phyloP scores from a whole-genome alignment of 2,113 vertebrate species.

The Thalassarche chlororhynchos region DNA sequence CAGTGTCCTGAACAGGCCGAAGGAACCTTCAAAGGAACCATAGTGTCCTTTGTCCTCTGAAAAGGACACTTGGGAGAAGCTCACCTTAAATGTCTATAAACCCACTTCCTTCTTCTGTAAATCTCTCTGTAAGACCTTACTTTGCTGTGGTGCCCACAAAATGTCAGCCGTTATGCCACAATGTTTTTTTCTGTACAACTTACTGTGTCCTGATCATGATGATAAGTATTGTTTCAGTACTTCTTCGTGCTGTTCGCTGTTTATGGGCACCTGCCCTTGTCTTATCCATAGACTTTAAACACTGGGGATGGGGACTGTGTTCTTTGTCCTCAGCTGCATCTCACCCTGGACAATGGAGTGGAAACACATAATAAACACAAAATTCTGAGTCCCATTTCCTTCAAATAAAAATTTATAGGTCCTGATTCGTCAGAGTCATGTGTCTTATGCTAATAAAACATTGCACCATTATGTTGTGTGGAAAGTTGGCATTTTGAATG shows the following conservation, averaged over 20 bases:
- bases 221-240: background rate
- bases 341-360: background rate
- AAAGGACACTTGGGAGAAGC: background rate
- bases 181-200: background rate
- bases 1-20: too few species aligned
- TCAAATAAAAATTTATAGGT: background rate
- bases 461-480: background rate
- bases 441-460: background rate
- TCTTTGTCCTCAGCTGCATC: background rate
- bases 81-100: background rate
- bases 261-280: background rate
- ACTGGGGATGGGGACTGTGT: background rate
- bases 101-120: background rate
- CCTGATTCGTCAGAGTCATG: background rate
- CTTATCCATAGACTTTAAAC: background rate
- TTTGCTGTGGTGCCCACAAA: background rate
- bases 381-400: background rate
- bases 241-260: background rate
- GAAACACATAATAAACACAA: background rate
- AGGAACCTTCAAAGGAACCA: background rate
- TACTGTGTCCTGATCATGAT: background rate
- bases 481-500: constrained; percentile 9
- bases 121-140: background rate
- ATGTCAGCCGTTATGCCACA: background rate
- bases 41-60: background rate